Conservation (phyloP, 2,888 invertebrate species). For the Galeopsomyia nigrocyanea region DNA sequence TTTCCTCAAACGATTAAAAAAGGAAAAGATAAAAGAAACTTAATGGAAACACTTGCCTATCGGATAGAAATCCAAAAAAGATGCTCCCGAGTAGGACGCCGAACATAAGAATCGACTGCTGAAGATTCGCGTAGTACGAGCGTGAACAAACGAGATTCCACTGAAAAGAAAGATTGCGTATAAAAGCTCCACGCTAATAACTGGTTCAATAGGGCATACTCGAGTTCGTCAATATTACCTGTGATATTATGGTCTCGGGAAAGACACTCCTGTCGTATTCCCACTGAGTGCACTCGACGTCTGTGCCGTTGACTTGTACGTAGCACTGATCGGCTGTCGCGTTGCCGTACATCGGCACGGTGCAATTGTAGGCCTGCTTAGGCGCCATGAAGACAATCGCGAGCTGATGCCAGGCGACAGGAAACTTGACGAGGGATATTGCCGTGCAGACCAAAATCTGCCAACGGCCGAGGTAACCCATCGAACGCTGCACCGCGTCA, state of each 20-base stretch:
- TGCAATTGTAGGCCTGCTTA: conserved; percentile 74
- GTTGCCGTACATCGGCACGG: conserved; percentile 59
- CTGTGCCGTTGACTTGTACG: conserved; percentile 68
- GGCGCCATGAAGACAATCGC: conserved; percentile 84
- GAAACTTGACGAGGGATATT: conserved; percentile 81
- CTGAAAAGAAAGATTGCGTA: conserved; percentile 64
- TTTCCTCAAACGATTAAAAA: conserved; percentile 62
- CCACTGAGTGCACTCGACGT: conserved; percentile 71
- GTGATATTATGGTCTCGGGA: conserved; percentile 79
- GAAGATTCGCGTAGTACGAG: conserved; percentile 78
- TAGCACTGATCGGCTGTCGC: conserved; percentile 59
- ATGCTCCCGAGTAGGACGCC: conserved; percentile 84
- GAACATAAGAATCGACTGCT: conserved; percentile 83
- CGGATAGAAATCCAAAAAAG: conserved; percentile 81
- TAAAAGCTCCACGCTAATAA: conserved; percentile 8
- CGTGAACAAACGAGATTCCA: conserved; percentile 82
- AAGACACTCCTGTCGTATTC: conserved; percentile 77
- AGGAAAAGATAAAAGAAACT: conserved; percentile 70
- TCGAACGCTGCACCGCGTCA: conserved; percentile 78
- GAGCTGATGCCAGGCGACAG: conserved; percentile 86
- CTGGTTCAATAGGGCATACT: not conserved
- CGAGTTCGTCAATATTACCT: conserved; percentile 56
- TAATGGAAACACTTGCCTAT: conserved; percentile 73
- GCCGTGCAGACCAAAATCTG: conserved; percentile 80
- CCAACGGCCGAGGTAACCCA: conserved; percentile 82